These are phyloP conservation scores for Hiodon alosoides DNA, from an alignment of 2,113 vertebrate species.

Conservation along the genomic window DNA sequence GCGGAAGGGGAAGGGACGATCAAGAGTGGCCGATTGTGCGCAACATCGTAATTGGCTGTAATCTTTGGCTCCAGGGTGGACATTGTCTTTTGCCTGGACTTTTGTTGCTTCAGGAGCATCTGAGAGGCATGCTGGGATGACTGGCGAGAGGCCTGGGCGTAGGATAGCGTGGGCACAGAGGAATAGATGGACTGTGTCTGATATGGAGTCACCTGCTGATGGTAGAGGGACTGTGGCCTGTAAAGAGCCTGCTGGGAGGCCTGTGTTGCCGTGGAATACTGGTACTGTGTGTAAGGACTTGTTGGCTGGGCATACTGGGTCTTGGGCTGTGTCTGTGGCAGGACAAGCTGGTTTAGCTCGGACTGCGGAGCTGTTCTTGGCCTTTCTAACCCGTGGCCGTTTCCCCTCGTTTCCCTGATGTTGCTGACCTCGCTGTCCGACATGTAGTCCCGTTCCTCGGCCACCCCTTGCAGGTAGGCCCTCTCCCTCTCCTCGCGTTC, in stretches of 20 bases:
- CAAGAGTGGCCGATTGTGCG: constrained; percentile 81
- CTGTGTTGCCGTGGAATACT: constrained; percentile 69
- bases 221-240: constrained; percentile 81
- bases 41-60: constrained; percentile 82
- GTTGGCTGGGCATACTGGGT: constrained; percentile 75
- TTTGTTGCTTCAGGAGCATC: constrained; percentile 88
- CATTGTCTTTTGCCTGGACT: constrained; percentile 80
- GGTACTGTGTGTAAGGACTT: constrained; percentile 82
- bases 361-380: constrained; percentile 89
- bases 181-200: constrained; percentile 88
- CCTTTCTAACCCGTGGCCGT: constrained; percentile 77
- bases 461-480: constrained; percentile 94
- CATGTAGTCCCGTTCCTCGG: constrained; percentile 97
- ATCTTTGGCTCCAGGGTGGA: constrained; percentile 87
- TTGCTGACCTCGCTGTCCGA: constrained; percentile 96
- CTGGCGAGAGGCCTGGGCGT: constrained; percentile 82
- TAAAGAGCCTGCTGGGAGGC: constrained; percentile 78
- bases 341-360: constrained; percentile 84
- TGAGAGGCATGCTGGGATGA: constrained; percentile 65
- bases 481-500: constrained; percentile 94
- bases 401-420: constrained; percentile 76
- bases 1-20: constrained; percentile 66
- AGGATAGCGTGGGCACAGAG: constrained; percentile 86
- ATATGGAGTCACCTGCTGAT: constrained; percentile 81
- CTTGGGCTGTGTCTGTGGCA: constrained; percentile 87